These are phyloP conservation scores for Tipula helvola DNA, from an alignment of 2,888 invertebrate genomes.

Conservation along the genomic window DNA sequence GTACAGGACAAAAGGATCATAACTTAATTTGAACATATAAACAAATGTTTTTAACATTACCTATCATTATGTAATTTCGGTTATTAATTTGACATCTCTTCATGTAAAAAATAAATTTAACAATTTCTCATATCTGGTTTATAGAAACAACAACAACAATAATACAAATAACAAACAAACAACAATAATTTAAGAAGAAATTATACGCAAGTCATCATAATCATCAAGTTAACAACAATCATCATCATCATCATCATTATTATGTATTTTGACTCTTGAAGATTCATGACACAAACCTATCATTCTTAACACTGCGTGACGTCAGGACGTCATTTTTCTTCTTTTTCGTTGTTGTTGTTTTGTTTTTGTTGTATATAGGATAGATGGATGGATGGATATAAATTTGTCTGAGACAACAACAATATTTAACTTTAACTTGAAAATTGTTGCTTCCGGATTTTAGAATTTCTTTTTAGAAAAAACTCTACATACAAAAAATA, in stretches of 20 bases:
- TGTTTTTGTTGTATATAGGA: background rate
- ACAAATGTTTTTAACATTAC: background rate
- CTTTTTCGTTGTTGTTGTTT: background rate
- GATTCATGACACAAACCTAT: constrained; percentile 9
- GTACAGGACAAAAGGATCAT: background rate
- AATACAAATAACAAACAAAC: background rate
- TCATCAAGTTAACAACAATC: constrained; percentile 6
- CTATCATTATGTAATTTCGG: background rate
- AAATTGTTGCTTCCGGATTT: constrained; percentile 7
- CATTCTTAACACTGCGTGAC: constrained; percentile 9
- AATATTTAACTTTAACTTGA: background rate
- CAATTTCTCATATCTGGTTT: constrained; percentile 5
- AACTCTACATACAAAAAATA: background rate
- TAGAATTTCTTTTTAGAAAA: background rate
- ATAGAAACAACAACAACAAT: background rate
- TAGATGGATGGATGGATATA: background rate
- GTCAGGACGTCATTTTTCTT: constrained; percentile 11
- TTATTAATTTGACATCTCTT: constrained; percentile 7
- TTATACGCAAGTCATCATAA: constrained; percentile 8
- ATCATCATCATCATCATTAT: constrained; percentile 8
- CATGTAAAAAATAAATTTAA: background rate
- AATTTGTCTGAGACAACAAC: background rate
- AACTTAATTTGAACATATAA: background rate
- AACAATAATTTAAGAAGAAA: constrained; percentile 1
- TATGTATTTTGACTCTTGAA: constrained; percentile 6